phyloP scores from a whole-genome alignment of 2,113 vertebrate species.

The Rousettus leschenaultii region DNA sequence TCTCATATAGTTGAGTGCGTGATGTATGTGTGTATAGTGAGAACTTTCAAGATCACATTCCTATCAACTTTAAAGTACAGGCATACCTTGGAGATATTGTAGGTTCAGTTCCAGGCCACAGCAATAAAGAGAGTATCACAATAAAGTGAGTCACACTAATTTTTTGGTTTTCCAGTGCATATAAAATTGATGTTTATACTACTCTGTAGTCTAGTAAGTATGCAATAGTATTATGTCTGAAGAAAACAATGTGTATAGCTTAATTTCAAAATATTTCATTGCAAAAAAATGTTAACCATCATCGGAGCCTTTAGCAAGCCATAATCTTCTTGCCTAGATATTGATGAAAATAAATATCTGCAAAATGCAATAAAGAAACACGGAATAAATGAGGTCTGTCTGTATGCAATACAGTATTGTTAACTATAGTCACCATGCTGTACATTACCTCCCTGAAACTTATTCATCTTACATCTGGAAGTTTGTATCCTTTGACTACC shows the following conservation, averaged over 20 bases:
- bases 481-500: neutral
- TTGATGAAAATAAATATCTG: neutral
- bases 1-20: neutral
- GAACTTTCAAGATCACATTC: neutral
- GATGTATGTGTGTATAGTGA: neutral
- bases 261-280: neutral
- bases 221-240: neutral
- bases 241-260: neutral
- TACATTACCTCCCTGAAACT: neutral
- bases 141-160: neutral
- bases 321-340: neutral
- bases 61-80: neutral
- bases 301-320: neutral
- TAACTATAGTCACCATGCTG: neutral
- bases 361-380: neutral
- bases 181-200: neutral
- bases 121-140: neutral
- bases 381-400: neutral
- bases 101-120: neutral
- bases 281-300: neutral
- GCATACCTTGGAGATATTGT: neutral
- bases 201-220: neutral
- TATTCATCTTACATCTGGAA: neutral
- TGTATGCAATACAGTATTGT: neutral
- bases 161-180: neutral